These are phyloP conservation scores for Saguinus midas DNA, from an alignment of 2,113 vertebrate species.

Conservation along the genomic window DNA sequence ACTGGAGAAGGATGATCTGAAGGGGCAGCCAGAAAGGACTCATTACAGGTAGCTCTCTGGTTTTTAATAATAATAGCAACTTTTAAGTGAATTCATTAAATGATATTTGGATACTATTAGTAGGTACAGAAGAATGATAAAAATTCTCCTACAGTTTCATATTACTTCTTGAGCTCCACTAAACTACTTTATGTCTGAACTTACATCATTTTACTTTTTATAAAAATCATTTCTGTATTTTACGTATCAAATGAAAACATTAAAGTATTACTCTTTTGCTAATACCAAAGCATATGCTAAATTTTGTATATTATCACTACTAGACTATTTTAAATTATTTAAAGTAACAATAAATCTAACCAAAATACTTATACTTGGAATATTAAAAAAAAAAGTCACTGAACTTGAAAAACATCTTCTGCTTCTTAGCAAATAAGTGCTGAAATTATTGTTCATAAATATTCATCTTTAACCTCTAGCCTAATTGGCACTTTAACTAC, in stretches of 20 bases:
- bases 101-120: neutral
- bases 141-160: neutral
- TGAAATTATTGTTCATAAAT: conserved; percentile 17
- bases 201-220: neutral
- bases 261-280: neutral
- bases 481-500: neutral
- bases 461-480: neutral
- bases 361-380: neutral
- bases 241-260: conserved; percentile 42
- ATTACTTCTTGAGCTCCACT: neutral
- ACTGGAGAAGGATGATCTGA: neutral
- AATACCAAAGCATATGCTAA: conserved; percentile 10
- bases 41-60: neutral
- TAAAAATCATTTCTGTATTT: conserved; percentile 1
- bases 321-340: neutral
- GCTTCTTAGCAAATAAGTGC: conserved; percentile 18
- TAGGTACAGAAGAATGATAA: neutral
- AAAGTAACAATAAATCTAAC: conserved; percentile 32
- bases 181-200: conserved; percentile 3
- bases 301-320: neutral
- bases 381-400: neutral
- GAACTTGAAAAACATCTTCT: neutral
- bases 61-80: neutral
- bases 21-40: neutral
- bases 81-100: conserved; percentile 37